These are phyloP conservation scores for Microcaecilia unicolor DNA, from an alignment of 2,797 vertebrate genomes.

Conservation along the genomic window DNA sequence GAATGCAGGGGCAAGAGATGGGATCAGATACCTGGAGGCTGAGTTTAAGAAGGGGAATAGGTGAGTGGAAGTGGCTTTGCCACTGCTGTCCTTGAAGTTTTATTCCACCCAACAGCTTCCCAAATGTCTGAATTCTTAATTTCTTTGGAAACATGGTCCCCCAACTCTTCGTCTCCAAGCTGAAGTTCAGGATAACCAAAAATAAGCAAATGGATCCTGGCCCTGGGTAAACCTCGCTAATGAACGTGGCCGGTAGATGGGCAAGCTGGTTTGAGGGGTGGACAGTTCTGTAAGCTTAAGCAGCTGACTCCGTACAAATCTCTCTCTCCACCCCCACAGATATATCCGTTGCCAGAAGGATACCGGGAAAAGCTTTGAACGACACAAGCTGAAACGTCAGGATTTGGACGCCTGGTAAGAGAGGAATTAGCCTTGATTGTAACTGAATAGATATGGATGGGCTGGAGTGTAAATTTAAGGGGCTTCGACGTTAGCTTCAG, in stretches of 20 bases:
- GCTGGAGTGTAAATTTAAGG: too few relatives aligned
- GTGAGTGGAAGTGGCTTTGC: too few relatives aligned
- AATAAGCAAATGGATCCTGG: too few relatives aligned
- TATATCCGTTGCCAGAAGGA: slow-evolving; percentile 96
- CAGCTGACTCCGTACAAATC: neutral
- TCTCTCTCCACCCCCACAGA: slow-evolving; percentile 33
- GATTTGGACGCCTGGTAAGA: slow-evolving; percentile 87
- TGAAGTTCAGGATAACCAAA: neutral
- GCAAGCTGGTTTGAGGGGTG: accelerated
- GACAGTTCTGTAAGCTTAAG: too few relatives aligned
- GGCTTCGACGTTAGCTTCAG: too few relatives aligned
- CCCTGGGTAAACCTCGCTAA: too few relatives aligned
- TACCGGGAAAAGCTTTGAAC: slow-evolving; percentile 78
- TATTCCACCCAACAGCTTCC: neutral
- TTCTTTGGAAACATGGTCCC: neutral
- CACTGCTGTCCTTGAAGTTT: too few relatives aligned
- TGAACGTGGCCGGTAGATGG: too few relatives aligned
- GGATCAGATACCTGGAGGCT: slow-evolving; percentile 87
- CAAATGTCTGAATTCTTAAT: neutral
- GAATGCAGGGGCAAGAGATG: slow-evolving; percentile 79
- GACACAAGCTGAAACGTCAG: slow-evolving; percentile 87
- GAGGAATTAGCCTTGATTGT: too few relatives aligned
- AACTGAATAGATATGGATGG: too few relatives aligned
- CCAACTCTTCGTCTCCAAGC: neutral
- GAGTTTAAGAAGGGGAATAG: slow-evolving; percentile 96